A percentile compares a stretch with the other conserved stretches of the same genome.
phyloP scores from a whole-genome alignment of 2,113 vertebrate genomes.

The Theristicus caerulescens region DNA sequence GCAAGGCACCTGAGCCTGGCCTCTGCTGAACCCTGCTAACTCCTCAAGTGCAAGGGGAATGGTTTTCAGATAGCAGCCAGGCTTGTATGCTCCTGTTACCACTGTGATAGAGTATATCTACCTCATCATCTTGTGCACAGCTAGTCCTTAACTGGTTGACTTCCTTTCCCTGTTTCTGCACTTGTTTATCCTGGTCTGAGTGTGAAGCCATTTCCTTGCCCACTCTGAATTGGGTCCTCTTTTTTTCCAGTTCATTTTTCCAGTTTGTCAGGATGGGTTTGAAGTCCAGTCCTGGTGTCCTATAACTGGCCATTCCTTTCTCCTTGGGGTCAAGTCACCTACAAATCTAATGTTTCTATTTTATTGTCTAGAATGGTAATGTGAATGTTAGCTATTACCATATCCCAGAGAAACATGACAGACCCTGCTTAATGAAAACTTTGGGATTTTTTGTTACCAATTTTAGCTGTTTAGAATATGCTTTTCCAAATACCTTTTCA shows the following conservation, averaged over 20 bases:
- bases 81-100: neutral
- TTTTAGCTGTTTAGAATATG: neutral
- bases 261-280: neutral
- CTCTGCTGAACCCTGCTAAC: neutral
- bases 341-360: neutral
- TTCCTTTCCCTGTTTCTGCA: neutral
- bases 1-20: neutral
- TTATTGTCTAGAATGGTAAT: neutral
- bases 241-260: neutral
- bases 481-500: neutral
- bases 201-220: neutral
- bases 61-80: neutral
- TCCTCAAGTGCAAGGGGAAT: neutral
- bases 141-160: neutral
- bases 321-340: neutral
- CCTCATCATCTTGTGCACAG: neutral
- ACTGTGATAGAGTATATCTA: neutral
- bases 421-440: neutral
- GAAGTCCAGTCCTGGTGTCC: neutral
- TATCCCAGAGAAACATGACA: neutral
- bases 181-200: neutral
- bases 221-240: neutral
- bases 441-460: neutral
- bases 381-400: neutral
- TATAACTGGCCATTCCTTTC: neutral